These are phyloP conservation scores for Drosophila teissieri DNA, from an alignment of 1,140 invertebrate species.

Conservation along the genomic window DNA sequence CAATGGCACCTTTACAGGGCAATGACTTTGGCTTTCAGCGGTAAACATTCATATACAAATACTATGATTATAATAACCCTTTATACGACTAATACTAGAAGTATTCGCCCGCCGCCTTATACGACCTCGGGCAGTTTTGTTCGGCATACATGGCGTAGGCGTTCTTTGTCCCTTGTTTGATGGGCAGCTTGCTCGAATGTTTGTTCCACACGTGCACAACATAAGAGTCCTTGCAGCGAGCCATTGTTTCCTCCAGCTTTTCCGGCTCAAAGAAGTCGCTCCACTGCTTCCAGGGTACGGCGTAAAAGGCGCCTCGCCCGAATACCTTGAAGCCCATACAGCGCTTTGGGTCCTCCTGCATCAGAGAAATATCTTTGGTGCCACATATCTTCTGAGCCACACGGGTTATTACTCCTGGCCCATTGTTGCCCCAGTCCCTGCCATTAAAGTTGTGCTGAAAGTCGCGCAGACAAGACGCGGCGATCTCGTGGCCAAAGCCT, in stretches of 20 bases:
- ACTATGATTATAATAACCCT: neutral
- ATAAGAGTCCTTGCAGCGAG: slow-evolving; percentile 85
- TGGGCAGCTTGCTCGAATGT: slow-evolving; percentile 85
- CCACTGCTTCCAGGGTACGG: slow-evolving; percentile 88
- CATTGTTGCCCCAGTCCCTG: slow-evolving; percentile 89
- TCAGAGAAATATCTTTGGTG: slow-evolving; percentile 86
- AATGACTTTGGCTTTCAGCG: slow-evolving; percentile 31
- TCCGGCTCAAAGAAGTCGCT: slow-evolving; percentile 87
- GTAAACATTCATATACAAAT: slow-evolving; percentile 7
- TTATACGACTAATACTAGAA: slow-evolving; percentile 72
- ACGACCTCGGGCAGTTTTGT: slow-evolving; percentile 87
- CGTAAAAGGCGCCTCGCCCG: slow-evolving; percentile 87
- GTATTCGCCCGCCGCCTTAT: slow-evolving; percentile 84
- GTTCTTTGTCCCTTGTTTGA: slow-evolving; percentile 85
- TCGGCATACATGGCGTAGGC: slow-evolving; percentile 87
- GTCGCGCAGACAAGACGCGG: slow-evolving; percentile 86
- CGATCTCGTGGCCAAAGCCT: slow-evolving; percentile 86
- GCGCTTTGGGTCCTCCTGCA: slow-evolving; percentile 85
- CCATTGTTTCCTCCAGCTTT: slow-evolving; percentile 85
- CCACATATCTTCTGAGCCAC: slow-evolving; percentile 87
- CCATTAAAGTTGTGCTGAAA: slow-evolving; percentile 87
- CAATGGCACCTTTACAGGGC: too few species aligned
- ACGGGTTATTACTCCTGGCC: slow-evolving; percentile 90
- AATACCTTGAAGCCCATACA: slow-evolving; percentile 89
- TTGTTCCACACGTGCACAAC: slow-evolving; percentile 90